A percentile compares a stretch with the other conserved stretches of the same genome.
Evolutionary conservation across 2,113 vertebrate genomes (phyloP).

Genomic region (Morone chrysops): DNA sequence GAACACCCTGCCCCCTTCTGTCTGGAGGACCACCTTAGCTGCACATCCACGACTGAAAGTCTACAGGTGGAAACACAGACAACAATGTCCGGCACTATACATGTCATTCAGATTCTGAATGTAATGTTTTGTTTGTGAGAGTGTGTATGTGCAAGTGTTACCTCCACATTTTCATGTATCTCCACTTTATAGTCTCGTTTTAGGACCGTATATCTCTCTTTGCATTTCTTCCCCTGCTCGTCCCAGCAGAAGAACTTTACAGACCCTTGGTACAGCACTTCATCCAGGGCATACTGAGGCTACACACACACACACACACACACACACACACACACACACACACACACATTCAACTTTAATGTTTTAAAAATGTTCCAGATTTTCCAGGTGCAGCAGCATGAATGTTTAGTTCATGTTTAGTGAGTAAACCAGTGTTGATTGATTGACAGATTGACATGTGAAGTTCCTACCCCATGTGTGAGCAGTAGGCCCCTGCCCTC

Average conservation of each 20-base stretch:
- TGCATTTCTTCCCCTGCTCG: conserved; percentile 91
- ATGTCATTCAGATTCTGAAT: neutral
- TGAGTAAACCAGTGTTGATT: neutral
- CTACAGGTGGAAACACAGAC: conserved; percentile 58
- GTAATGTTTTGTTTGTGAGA: neutral
- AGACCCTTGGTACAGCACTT: conserved; percentile 86
- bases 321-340: conserved; percentile 64
- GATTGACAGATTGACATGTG: neutral
- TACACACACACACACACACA: conserved; percentile 78
- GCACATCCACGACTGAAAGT: conserved; percentile 82
- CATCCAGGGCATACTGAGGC: conserved; percentile 64
- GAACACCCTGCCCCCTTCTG: conserved; percentile 87
- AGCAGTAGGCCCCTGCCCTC: conserved; percentile 85
- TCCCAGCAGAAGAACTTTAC: conserved; percentile 78
- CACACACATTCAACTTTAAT: conserved; percentile 39
- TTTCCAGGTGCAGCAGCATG: neutral
- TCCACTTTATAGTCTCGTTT: conserved; percentile 88
- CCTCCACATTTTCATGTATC: conserved; percentile 91
- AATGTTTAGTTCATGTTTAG: neutral
- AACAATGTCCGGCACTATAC: neutral
- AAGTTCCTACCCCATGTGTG: conserved; percentile 86
- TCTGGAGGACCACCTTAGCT: conserved; percentile 85
- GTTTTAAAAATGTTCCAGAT: conserved; percentile 60
- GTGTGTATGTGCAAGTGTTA: conserved; percentile 45
- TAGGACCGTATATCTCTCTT: conserved; percentile 87